Base-by-base conservation (phyloP, 1,140 invertebrate species). In the Dendrolimus punctatus region DNA sequence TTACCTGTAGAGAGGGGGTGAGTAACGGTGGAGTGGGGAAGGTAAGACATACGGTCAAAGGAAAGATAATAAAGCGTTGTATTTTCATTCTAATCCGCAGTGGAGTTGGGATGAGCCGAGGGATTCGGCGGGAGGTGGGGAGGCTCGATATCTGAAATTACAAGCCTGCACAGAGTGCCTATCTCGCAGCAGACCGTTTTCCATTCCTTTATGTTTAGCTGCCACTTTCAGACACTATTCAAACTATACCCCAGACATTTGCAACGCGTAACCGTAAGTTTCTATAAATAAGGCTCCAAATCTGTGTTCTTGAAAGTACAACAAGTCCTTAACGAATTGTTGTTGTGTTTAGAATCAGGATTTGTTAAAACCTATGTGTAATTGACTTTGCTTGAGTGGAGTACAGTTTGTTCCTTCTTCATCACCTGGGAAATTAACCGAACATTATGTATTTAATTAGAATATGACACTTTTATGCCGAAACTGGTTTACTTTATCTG, bases 141-240 rank as follows among this genome's bases (percentile, higher is more conserved):
- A 73, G 72, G 66, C 67, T 73, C 72, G 77, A 78, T 82, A 82
- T 85, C 79, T 81, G 76, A 85, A 78, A 82, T 85, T 85, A 81
- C 79, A 82, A 85, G 68, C 73, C 72, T 75, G 68, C 74, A 67
- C 66, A 70, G 73, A 75, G 72, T 77, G 72, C 76, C 73, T 80
- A 75, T 80, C 73, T 76, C 62, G 60, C 71, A 64, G 71, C 65
- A 72, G 68, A 69, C 65, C 67, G 66, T 70, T 70, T 66, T 71
- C 71, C 61, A 64, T 74, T 79, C 74, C 75, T 78, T 78, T 75
- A 78, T 73, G 64, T 76, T 80, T 63, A 78, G 63, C 70, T 81
- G 75, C 71, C 74, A 77, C 65, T 74, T 79, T 75, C 73, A 76
- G 72, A 77, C 71, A 69, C 68, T 68, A 69, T 78, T 77, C 56